phyloP scores from a whole-genome alignment of 2,888 invertebrate species.

The Rhingia campestris region DNA sequence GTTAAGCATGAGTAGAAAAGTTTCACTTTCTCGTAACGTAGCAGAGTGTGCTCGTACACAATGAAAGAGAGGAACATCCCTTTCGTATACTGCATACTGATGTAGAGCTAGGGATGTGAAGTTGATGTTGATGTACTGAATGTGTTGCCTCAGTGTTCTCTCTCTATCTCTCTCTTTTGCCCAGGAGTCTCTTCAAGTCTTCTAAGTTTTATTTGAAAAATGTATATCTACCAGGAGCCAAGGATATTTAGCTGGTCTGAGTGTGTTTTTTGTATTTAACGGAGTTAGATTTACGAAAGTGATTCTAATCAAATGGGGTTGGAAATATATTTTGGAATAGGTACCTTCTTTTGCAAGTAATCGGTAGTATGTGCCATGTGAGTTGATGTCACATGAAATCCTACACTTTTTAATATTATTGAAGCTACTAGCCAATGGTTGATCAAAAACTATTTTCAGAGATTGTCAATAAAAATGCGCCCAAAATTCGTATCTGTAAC shows the following conservation, averaged over 20 bases:
- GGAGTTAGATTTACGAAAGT: neutral
- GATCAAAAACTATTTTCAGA: too few species aligned
- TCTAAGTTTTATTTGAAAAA: constrained; percentile 75
- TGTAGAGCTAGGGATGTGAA: too few species aligned
- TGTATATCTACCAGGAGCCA: constrained; percentile 73
- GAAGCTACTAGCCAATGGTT: too few species aligned
- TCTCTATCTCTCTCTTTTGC: constrained; percentile 59
- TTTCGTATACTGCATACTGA: neutral
- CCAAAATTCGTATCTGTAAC: too few species aligned
- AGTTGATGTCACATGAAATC: too few species aligned
- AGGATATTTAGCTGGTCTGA: constrained; percentile 47
- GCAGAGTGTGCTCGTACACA: neutral
- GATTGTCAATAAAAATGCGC: too few species aligned
- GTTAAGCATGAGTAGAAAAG: constrained; percentile 35
- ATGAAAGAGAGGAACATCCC: constrained; percentile 45
- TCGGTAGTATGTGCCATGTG: too few species aligned
- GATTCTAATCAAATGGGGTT: too few species aligned
- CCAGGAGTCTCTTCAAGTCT: constrained; percentile 56
- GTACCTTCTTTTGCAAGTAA: too few species aligned
- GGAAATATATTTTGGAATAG: too few species aligned
- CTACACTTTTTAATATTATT: too few species aligned
- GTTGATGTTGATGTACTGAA: neutral
- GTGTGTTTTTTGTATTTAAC: constrained; percentile 9
- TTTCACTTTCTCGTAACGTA: constrained; percentile 52
- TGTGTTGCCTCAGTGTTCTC: neutral